phyloP scores from a whole-genome alignment of 2,888 invertebrate genomes.

The Archaeoteleia sp. region DNA sequence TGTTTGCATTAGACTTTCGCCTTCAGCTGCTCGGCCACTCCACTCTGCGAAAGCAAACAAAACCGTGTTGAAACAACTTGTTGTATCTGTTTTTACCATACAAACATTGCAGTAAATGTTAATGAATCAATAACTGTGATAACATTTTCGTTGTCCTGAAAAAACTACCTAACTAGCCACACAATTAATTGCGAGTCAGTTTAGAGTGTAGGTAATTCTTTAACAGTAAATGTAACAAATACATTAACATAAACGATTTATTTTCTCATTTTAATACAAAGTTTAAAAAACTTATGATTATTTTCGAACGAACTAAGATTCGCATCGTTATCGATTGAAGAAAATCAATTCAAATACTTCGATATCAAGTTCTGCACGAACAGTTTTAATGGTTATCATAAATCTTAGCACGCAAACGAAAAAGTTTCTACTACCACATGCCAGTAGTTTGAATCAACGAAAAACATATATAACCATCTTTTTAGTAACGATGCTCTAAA shows the following conservation, averaged over 20 bases:
- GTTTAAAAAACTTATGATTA: no score
- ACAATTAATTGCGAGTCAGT: background rate
- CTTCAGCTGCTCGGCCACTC: slow-evolving; percentile 36
- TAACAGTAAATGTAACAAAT: no score
- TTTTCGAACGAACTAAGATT: no score
- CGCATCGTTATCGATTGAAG: slow-evolving; percentile 31
- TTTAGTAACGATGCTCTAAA: no score
- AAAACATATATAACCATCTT: slow-evolving; percentile 5
- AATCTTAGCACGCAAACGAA: slow-evolving; percentile 41
- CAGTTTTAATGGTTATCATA: slow-evolving; percentile 49
- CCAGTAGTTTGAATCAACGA: slow-evolving; percentile 15
- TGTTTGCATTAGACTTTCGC: slow-evolving; percentile 42
- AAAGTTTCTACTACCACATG: slow-evolving; percentile 25
- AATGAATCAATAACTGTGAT: slow-evolving; percentile 35
- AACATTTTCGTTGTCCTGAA: slow-evolving; percentile 11
- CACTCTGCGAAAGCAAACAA: slow-evolving; percentile 27
- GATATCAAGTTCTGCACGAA: slow-evolving; percentile 40
- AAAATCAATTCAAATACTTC: slow-evolving; percentile 28
- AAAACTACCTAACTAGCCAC: slow-evolving; percentile 4
- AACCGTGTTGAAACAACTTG: slow-evolving; percentile 34
- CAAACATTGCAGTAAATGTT: slow-evolving; percentile 16
- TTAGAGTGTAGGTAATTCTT: no score
- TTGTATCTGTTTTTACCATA: slow-evolving; percentile 37
- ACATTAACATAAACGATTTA: no score
- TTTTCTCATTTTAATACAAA: no score